Conservation (phyloP, 2,797 vertebrate genomes). For the Poecile montanus region DNA sequence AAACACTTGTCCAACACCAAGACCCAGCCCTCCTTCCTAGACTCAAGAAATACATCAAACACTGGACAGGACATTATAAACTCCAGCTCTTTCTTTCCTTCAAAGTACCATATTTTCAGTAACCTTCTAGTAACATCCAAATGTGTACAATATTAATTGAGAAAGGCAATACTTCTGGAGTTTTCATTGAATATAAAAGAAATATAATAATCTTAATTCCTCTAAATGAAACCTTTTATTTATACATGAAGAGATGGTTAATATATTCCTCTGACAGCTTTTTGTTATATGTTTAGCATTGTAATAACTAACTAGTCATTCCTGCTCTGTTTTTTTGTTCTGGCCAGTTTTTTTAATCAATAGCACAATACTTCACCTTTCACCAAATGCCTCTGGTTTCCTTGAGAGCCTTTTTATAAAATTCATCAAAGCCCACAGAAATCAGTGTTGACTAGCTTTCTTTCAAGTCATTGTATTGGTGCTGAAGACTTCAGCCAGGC, state of each 20-base stretch:
- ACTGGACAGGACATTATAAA: background rate
- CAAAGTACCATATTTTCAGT: background rate
- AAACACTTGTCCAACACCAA: background rate
- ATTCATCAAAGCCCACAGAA: background rate
- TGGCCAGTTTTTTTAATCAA: background rate
- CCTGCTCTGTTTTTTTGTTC: background rate
- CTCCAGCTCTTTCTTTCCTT: background rate
- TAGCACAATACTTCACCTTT: background rate
- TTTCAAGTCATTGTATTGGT: background rate
- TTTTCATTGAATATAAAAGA: background rate
- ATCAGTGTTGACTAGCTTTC: background rate
- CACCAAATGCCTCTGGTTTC: background rate
- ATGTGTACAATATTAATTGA: background rate
- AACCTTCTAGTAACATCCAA: background rate
- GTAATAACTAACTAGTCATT: background rate
- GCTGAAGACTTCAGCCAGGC: background rate
- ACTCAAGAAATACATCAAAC: background rate
- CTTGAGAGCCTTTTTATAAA: background rate
- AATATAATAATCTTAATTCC: background rate
- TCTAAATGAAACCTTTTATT: constrained; percentile 17
- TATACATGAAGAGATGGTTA: background rate
- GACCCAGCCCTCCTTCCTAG: background rate
- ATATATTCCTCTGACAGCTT: background rate
- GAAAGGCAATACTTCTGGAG: background rate
- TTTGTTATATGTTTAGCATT: background rate